Base-by-base conservation (phyloP, 2,113 vertebrate genomes). In the Struthidea cinerea region DNA sequence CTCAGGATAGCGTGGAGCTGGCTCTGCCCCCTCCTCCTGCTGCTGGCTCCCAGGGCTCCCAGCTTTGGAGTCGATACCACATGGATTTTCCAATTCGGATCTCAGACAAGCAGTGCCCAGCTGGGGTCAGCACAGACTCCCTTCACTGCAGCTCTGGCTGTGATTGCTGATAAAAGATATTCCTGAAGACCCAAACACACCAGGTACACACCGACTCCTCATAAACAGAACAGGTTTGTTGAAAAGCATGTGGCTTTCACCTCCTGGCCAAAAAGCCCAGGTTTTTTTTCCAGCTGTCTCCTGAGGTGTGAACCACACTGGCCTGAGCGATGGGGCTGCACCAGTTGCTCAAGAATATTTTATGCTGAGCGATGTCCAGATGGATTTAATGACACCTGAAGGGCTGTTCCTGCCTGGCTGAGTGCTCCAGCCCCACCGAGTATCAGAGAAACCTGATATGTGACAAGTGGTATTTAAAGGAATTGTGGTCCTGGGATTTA, bases 311-410 rank as follows among this genome's bases (percentile, higher is more conserved):
- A 57, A 7, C 28, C 35, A 26, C n/a, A 0, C 42, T 20, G 41
- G n/a, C 70, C 70, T 23, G 35, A n/a, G 35, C 17, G 83, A 24
- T 26, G 52, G 70, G 35, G 42, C 70, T 67, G 60, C 60, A 11
- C 2, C 16, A 23, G 50, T 9, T 50, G 61, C 42, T 57, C 35
- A 3, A 14, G 70, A 52, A 41, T 42, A 11, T 75, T 56, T 57
- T 0, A 9, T 26, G 70, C 3, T 65, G 30, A 10, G 19, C 1
- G 0, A 1, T 8, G n/a, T 16, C 17, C 50, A 20, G 50, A 9
- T 30, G 52, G 83, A 30, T 57, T 67, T 67, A 42, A 42, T 67
- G 61, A 10, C 83, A 35, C 44, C 32, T 67, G 71, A 59, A 59
- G 16, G 35, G 70, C 60, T 67, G 71, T 14, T 57, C 35, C 83